These are phyloP conservation scores for Drosophila greeni DNA, from an alignment of 2,888 invertebrate species.

Conservation along the genomic window DNA sequence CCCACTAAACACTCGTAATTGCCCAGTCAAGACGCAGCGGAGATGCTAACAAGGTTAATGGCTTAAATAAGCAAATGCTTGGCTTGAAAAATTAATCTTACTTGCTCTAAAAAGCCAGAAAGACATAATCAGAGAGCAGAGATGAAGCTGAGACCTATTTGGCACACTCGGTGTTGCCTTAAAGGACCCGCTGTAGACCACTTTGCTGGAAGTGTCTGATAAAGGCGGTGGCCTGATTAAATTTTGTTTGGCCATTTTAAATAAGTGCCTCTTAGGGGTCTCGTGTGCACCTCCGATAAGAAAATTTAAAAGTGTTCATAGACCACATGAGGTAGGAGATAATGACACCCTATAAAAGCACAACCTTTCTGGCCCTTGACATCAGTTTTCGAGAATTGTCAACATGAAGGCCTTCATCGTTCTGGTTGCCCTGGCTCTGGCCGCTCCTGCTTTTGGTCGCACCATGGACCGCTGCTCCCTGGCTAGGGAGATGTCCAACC, in stretches of 20 bases:
- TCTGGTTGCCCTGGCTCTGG: conserved; percentile 17
- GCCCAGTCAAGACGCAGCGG: conserved; percentile 24
- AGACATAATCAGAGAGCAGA: not conserved
- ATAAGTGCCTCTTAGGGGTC: not conserved
- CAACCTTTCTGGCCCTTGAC: not conserved
- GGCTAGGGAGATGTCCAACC: conserved; percentile 65
- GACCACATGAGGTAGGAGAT: conserved; percentile 48
- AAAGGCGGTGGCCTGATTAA: conserved; percentile 13
- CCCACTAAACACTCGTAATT: conserved; percentile 34
- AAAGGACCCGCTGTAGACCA: conserved; percentile 13
- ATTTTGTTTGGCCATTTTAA: not conserved
- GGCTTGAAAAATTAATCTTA: conserved; percentile 24
- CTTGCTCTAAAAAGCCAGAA: conserved; percentile 20
- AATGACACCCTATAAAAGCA: conserved; percentile 37
- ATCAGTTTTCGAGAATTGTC: conserved; percentile 1
- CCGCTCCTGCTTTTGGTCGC: conserved; percentile 16
- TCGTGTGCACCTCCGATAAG: conserved; percentile 21
- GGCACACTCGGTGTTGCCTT: not conserved
- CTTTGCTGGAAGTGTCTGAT: conserved; percentile 13
- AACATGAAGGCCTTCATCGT: conserved; percentile 32
- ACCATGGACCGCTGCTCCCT: conserved; percentile 62
- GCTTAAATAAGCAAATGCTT: conserved; percentile 18
- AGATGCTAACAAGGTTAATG: conserved; percentile 65
- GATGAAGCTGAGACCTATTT: conserved; percentile 7
- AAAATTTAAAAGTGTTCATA: not conserved